phyloP scores from a whole-genome alignment of 2,888 invertebrate genomes.

The Rotaria socialis region DNA sequence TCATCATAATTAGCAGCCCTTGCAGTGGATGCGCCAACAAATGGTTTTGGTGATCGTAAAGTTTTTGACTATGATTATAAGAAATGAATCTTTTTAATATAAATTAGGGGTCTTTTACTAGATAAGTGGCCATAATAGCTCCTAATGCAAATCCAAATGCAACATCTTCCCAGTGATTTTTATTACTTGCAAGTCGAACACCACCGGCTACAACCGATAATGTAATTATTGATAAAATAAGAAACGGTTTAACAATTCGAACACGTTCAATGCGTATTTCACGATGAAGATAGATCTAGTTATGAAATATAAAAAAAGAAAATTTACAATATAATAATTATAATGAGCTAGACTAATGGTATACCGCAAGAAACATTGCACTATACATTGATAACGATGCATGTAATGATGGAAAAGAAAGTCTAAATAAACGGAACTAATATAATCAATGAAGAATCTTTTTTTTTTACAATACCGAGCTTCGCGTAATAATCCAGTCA shows the following conservation, averaged over 20 bases:
- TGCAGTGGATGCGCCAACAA: neutral
- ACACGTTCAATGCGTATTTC: constrained; percentile 30
- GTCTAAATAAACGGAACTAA: neutral
- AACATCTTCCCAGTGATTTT: constrained; percentile 32
- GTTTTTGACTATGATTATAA: neutral
- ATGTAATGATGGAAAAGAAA: constrained; percentile 30
- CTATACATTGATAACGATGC: constrained; percentile 33
- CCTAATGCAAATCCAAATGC: constrained; percentile 17
- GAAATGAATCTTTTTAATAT: neutral
- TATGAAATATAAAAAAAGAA: neutral
- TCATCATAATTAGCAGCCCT: neutral
- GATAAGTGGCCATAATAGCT: neutral
- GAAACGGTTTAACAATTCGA: constrained; percentile 36
- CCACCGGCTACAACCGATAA: constrained; percentile 12
- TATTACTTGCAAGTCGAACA: constrained; percentile 28
- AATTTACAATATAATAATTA: neutral
- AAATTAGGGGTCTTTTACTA: neutral
- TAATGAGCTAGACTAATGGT: neutral
- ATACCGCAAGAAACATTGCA: constrained; percentile 21
- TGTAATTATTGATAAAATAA: constrained; percentile 19
- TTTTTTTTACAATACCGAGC: neutral
- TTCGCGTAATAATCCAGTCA: neutral
- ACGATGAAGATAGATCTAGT: constrained; percentile 27
- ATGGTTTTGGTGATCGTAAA: neutral
- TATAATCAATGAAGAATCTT: neutral